Percentiles rank a stretch among this genome's conserved stretches.
These are phyloP conservation scores for Aegithalos caudatus DNA, from an alignment of 2,113 vertebrate species.

Conservation along the genomic window DNA sequence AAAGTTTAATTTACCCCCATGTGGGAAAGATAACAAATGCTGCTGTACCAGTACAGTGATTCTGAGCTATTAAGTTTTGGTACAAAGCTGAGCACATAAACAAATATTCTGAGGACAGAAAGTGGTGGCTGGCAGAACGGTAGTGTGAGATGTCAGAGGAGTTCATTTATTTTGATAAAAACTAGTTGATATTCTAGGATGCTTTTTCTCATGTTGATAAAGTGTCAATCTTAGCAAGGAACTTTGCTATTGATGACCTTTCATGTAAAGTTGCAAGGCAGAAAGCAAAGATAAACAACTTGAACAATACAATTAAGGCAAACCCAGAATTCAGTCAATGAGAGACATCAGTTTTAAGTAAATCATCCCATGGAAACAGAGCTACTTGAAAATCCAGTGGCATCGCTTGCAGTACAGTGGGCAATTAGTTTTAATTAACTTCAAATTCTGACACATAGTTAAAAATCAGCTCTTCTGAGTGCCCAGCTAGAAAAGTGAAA, in stretches of 20 bases:
- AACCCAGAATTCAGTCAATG: slow-evolving; percentile 6
- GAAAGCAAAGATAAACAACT: slow-evolving; percentile 39
- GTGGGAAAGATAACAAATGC: fast-evolving
- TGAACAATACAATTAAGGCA: slow-evolving; percentile 24
- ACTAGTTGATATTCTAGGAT: not conserved
- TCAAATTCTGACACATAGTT: slow-evolving; percentile 61
- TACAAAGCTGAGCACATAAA: not conserved
- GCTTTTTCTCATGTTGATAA: not conserved
- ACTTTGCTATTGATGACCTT: slow-evolving; percentile 20
- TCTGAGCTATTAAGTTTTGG: not conserved
- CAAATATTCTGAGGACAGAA: not conserved
- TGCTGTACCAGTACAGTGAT: not conserved
- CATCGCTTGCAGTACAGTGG: slow-evolving; percentile 34
- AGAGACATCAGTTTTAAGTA: not conserved
- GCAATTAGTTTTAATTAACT: slow-evolving; percentile 71
- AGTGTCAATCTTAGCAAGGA: not conserved
- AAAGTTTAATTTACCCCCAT: not conserved
- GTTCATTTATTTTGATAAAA: not conserved
- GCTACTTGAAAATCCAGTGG: slow-evolving; percentile 42
- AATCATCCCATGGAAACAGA: slow-evolving; percentile 28
- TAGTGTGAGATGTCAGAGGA: not conserved
- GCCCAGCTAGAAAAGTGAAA: slow-evolving; percentile 12
- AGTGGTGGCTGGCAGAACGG: not conserved
- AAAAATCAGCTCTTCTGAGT: slow-evolving; percentile 14
- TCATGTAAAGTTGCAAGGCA: not conserved